Percentiles rank a stretch among this genome's conserved stretches.
Evolutionary conservation across 2,888 invertebrate species (phyloP).

Genomic region (Nomada fabriciana): DNA sequence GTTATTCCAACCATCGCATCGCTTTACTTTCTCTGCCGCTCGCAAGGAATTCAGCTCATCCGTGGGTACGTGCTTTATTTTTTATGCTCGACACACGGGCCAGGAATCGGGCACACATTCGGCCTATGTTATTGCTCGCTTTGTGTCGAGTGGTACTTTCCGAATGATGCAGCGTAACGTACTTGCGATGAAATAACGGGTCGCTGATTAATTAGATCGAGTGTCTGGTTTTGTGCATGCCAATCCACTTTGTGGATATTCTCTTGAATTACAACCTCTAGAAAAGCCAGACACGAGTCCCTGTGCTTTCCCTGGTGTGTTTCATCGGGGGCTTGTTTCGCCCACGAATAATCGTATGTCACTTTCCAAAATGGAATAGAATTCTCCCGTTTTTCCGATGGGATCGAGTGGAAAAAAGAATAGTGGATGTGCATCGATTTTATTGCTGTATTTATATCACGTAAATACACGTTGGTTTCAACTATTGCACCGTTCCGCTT

Average conservation of each 20-base stretch:
- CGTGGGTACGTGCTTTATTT: slow-evolving; percentile 22
- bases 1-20: background rate
- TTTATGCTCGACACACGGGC: slow-evolving; percentile 38
- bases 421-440: background rate
- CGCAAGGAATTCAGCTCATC: background rate
- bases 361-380: slow-evolving; percentile 17
- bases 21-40: background rate
- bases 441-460: background rate
- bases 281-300: slow-evolving; percentile 53
- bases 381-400: background rate
- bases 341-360: slow-evolving; percentile 13
- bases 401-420: background rate
- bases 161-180: slow-evolving; percentile 69
- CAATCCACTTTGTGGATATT: slow-evolving; percentile 48
- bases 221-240: slow-evolving; percentile 70
- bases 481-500: background rate
- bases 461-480: background rate
- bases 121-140: slow-evolving; percentile 60
- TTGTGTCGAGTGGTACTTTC: slow-evolving; percentile 70
- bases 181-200: slow-evolving; percentile 68
- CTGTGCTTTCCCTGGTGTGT: slow-evolving; percentile 20
- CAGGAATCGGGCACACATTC: slow-evolving; percentile 39
- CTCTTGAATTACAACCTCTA: slow-evolving; percentile 49
- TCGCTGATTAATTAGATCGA: slow-evolving; percentile 80
- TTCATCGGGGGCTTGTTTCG: slow-evolving; percentile 18